These are phyloP conservation scores for Xiphophorus hellerii DNA, from an alignment of 2,113 vertebrate genomes.

Conservation along the genomic window DNA sequence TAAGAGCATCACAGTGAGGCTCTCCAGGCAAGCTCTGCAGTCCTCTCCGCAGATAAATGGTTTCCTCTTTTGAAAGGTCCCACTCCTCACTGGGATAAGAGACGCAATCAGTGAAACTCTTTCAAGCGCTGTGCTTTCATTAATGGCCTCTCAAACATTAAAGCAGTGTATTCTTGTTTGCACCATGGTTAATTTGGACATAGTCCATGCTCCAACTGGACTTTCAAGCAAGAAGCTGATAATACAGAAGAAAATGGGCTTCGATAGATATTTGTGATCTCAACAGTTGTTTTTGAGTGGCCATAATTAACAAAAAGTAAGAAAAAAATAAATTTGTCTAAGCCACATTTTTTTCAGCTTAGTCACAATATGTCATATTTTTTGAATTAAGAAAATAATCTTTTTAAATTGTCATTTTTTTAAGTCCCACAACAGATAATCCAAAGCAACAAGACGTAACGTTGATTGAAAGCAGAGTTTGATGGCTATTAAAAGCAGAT, in stretches of 20 bases:
- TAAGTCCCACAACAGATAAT: conserved; percentile 53
- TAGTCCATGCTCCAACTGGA: conserved; percentile 25
- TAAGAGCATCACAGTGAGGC: conserved; percentile 71
- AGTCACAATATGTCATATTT: neutral
- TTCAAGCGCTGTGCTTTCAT: conserved; percentile 58
- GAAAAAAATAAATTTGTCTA: neutral
- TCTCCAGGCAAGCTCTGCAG: conserved; percentile 75
- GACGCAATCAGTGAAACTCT: conserved; percentile 63
- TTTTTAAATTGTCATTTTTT: conserved; percentile 61
- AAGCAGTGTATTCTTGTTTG: conserved; percentile 49
- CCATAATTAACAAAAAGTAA: neutral
- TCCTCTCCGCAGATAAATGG: conserved; percentile 70
- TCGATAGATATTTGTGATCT: neutral
- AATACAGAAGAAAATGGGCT: neutral
- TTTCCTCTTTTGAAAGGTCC: conserved; percentile 77
- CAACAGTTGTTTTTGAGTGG: neutral
- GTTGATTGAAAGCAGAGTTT: conserved; percentile 60
- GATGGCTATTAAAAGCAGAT: conserved; percentile 69
- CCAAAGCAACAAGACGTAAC: conserved; percentile 41
- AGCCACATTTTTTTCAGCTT: neutral
- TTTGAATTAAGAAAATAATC: conserved; percentile 1
- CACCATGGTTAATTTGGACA: conserved; percentile 38
- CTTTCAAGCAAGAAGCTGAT: conserved; percentile 6
- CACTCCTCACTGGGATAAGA: conserved; percentile 72
- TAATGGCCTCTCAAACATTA: conserved; percentile 49